Evolutionary conservation across 2,797 vertebrate genomes (phyloP).

Genomic region (Poeciliopsis infans): DNA sequence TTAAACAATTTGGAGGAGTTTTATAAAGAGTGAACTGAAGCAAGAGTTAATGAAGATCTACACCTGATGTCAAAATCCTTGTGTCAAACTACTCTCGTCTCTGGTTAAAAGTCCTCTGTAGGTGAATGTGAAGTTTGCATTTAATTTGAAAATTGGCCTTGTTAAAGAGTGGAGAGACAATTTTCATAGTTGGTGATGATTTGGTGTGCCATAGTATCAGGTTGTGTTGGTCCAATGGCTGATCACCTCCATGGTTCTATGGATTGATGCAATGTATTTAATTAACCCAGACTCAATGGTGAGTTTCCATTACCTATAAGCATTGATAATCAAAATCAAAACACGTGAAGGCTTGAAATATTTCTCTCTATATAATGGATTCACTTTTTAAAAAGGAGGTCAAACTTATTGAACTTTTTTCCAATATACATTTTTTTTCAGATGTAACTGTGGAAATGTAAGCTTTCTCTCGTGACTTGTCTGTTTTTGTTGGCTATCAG

Average conservation of each 20-base stretch:
- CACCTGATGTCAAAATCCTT: neutral
- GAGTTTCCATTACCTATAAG: neutral
- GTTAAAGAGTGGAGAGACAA: neutral
- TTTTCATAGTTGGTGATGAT: neutral
- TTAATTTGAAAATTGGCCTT: neutral
- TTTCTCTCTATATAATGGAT: neutral
- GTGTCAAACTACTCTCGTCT: neutral
- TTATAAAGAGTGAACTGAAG: no score
- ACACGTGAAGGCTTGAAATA: neutral
- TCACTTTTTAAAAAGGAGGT: neutral
- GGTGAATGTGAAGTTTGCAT: no score
- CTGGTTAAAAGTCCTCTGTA: neutral
- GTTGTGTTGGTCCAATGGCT: neutral
- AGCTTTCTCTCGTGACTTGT: neutral
- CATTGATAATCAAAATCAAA: neutral
- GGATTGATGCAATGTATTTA: neutral
- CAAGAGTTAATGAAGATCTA: no score
- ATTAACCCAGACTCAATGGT: neutral
- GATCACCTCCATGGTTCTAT: no score
- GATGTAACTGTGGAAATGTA: neutral
- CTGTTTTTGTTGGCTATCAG: constrained; percentile 60
- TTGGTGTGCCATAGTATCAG: neutral
- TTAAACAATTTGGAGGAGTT: no score
- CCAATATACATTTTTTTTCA: neutral
- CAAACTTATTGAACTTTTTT: neutral